Percentiles rank a stretch among this genome's conserved stretches.
phyloP scores from a whole-genome alignment of 1,140 invertebrate genomes.

The Proctacanthus coquilletti region DNA sequence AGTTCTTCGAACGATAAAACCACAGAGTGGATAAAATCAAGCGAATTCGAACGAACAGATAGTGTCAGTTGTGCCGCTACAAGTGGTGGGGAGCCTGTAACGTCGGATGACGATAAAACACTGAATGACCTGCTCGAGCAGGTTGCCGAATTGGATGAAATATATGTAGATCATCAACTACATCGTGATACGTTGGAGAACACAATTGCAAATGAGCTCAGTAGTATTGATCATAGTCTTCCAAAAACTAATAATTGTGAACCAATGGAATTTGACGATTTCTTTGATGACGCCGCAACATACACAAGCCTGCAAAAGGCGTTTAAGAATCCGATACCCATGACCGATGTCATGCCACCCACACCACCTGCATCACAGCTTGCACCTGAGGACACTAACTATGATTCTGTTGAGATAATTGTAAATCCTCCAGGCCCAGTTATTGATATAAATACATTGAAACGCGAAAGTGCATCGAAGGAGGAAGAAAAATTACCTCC shows the following conservation, averaged over 20 bases:
- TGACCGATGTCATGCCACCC: slow-evolving; percentile 31
- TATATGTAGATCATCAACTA: slow-evolving; percentile 52
- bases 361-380: slow-evolving; percentile 22
- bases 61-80: not conserved
- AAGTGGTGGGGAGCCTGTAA: slow-evolving; percentile 5
- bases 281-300: slow-evolving; percentile 54
- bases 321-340: slow-evolving; percentile 63
- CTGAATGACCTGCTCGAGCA: slow-evolving; percentile 52
- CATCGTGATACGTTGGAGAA: slow-evolving; percentile 32
- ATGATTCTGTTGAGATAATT: slow-evolving; percentile 22
- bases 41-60: slow-evolving; percentile 22
- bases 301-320: slow-evolving; percentile 72
- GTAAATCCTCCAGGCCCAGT: slow-evolving; percentile 24
- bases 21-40: slow-evolving; percentile 26
- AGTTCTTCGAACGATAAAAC: slow-evolving; percentile 15
- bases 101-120: slow-evolving; percentile 35
- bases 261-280: slow-evolving; percentile 40
- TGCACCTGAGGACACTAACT: slow-evolving; percentile 19
- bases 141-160: slow-evolving; percentile 57
- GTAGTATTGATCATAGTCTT: slow-evolving; percentile 10
- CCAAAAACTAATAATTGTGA: slow-evolving; percentile 14
- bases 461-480: slow-evolving; percentile 29
- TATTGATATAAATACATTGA: slow-evolving; percentile 33
- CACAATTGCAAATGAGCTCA: slow-evolving; percentile 23
- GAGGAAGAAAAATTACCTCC: slow-evolving; percentile 52